These are phyloP conservation scores for Nothocercus julius DNA, from an alignment of 2,113 vertebrate genomes.

Conservation along the genomic window DNA sequence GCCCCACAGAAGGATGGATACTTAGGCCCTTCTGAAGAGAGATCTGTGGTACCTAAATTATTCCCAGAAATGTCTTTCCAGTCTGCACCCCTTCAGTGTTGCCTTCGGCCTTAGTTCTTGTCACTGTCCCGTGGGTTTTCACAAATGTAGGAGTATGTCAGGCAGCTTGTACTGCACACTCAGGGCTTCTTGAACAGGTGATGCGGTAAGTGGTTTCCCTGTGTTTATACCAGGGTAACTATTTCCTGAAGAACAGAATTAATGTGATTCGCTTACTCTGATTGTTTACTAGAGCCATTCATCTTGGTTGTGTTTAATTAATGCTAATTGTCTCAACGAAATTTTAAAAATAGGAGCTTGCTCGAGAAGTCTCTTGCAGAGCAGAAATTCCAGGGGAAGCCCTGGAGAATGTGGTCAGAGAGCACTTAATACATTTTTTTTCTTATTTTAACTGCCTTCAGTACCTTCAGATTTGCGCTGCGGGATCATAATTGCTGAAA, in stretches of 20 bases:
- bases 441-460: neutral
- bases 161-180: neutral
- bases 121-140: neutral
- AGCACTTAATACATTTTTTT: neutral
- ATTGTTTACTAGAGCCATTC: neutral
- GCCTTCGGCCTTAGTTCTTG: neutral
- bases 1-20: neutral
- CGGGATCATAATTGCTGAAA: neutral
- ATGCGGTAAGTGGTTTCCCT: neutral
- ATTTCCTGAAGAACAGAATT: neutral
- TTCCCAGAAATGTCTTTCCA: neutral
- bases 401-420: neutral
- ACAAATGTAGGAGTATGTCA: neutral
- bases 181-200: neutral
- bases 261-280: neutral
- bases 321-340: neutral
- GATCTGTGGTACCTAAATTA: neutral
- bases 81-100: neutral
- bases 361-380: neutral
- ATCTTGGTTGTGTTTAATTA: neutral
- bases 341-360: neutral
- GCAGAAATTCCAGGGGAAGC: neutral
- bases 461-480: neutral
- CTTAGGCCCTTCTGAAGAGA: neutral
- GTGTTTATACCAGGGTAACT: neutral